Evolutionary conservation across 2,797 vertebrate genomes (phyloP).

Genomic region (Anas acuta): DNA sequence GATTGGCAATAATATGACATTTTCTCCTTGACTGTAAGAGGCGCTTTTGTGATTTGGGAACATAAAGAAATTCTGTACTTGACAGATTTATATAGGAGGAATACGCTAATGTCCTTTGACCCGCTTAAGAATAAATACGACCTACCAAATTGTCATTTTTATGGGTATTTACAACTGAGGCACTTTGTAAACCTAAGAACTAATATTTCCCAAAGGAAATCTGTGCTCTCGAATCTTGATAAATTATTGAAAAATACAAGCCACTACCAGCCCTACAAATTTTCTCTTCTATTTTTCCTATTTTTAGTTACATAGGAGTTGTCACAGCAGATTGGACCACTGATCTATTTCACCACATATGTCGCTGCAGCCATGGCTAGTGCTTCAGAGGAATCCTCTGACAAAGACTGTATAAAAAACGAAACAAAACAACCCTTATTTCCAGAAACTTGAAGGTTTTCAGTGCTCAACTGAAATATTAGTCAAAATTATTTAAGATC

Average conservation of each 20-base stretch:
- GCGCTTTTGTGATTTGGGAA: constrained; percentile 60
- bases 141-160: constrained; percentile 79
- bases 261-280: constrained; percentile 41
- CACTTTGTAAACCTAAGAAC: constrained; percentile 80
- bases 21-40: constrained; percentile 52
- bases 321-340: not conserved
- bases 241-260: constrained; percentile 74
- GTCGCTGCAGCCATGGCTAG: not conserved
- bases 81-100: constrained; percentile 75
- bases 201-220: constrained; percentile 81
- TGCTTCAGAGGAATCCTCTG: not conserved
- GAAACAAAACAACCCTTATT: not conserved
- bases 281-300: constrained; percentile 43
- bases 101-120: constrained; percentile 75
- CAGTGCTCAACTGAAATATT: not conserved
- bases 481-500: not conserved
- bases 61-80: constrained; percentile 30
- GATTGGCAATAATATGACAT: constrained; percentile 12
- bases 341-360: not conserved
- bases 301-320: constrained; percentile 33
- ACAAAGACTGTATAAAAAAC: not conserved
- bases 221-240: constrained; percentile 72
- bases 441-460: not conserved
- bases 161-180: constrained; percentile 80
- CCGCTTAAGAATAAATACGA: constrained; percentile 77